Base-by-base conservation (phyloP, 2,797 vertebrate species). In the Tympanoctomys barrerae region DNA sequence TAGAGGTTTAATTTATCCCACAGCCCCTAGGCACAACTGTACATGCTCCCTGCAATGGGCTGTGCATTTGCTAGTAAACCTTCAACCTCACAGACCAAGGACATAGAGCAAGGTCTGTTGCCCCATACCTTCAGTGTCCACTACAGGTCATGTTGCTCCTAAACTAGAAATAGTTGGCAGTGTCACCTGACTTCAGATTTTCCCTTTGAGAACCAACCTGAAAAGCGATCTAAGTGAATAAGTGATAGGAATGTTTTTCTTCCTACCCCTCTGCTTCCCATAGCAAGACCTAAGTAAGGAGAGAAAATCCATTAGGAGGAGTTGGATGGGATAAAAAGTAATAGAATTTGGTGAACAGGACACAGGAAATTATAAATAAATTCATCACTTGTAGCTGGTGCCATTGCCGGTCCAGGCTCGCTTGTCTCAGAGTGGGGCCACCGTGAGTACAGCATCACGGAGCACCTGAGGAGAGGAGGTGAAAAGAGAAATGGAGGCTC, bases 401-500 rank as follows among this genome's bases (percentile, higher is more conserved):
- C 21, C 36, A 14, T 7, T 8, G 68, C 84, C 84, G 62, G 84
- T 54, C 33, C 10, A 0, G 42, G 0, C 79, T 87, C 16, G 22
- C 6, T 89, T 28, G 86, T 64, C 95, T 79, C 83, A 71, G n/a
- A 85, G 10, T 9, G 54, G 39, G 57, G 36, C 80, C 84, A 77
- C 77, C 81, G 75, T 94, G 49, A 68, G 52, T 91, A 31, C n/a
- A 87, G 90, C 62, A 82, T 61, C 90, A 64, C 3, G 36, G 70
- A 64, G 5, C 42, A 12, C 78, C 80, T 31, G n/a, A 12, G 77
- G 95, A 96, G 12, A 92, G 10, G n/a, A 83, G 96, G 88, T 87
- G 46, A 97, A 97, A 95, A n/a, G 52, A 92, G 84, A 93, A 97
- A 97, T 96, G 52, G 8, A 95, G 31, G 59, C 95, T 97, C 78